Percentiles rank a stretch among this genome's conserved stretches.
These are phyloP conservation scores for Theonella swinhoei DNA, from an alignment of 37 sponge, comb jelly and placozoan species.

Conservation along the genomic window DNA sequence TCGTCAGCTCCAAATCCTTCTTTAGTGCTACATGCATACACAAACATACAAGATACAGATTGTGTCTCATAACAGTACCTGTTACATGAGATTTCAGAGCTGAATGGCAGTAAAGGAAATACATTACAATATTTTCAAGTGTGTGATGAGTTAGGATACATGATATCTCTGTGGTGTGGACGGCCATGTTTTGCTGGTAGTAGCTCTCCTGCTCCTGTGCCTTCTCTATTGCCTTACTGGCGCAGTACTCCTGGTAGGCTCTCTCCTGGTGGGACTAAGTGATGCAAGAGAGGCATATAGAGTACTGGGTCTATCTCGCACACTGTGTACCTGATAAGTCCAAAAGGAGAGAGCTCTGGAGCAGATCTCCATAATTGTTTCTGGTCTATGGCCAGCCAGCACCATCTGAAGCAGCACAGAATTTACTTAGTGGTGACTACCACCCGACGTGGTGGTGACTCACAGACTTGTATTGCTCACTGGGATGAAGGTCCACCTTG, in stretches of 20 bases:
- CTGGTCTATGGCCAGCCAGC: constrained; percentile 89
- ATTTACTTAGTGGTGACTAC: neutral
- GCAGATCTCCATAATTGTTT: constrained; percentile 89
- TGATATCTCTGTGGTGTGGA: constrained; percentile 64
- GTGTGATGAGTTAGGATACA: constrained; percentile 28
- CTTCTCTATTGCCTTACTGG: constrained; percentile 78
- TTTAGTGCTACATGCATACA: constrained; percentile 33
- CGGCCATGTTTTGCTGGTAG: constrained; percentile 69
- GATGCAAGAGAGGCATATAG: too few relatives aligned
- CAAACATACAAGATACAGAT: neutral
- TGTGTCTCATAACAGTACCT: constrained; percentile 2
- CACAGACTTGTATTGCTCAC: constrained; percentile 92
- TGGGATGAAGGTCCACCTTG: constrained; percentile 76
- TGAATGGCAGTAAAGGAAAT: constrained; percentile 20
- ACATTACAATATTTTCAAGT: neutral
- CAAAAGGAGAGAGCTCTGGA: constrained; percentile 89
- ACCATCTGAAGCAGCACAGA: constrained; percentile 73
- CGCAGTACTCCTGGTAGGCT: constrained; percentile 76
- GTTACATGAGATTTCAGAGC: constrained; percentile 68
- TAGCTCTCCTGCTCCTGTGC: constrained; percentile 79
- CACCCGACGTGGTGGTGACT: neutral
- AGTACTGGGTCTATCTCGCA: too few relatives aligned
- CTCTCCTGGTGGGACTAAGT: constrained; percentile 73
- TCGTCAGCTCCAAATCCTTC: constrained; percentile 75
- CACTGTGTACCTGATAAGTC: constrained; percentile 93